Evolutionary conservation across 2,113 vertebrate genomes (phyloP), one percentile per base, ranked within the genome.

Genomic region (Paramisgurnus dabryanus): DNA sequence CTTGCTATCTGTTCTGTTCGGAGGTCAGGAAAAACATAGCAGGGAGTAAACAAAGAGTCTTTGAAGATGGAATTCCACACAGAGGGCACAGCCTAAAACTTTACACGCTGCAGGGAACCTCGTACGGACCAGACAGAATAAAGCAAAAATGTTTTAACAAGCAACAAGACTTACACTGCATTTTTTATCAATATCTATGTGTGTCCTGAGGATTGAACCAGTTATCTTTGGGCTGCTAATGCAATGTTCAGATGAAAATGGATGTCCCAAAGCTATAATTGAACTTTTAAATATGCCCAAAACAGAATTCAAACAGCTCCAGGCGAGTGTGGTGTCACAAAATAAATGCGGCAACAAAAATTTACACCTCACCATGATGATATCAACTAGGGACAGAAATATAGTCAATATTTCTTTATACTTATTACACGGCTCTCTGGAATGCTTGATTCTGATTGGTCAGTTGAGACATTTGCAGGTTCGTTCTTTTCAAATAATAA

Each of bases 1-100:
- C 63, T 57, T 64, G 58, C 69, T 78, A 72, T 85, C 73, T 79
- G 72, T 55, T 79, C 60, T 78, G 85, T 81, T 79, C 85, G 53
- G 75, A 83, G 90, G 87, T 91, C 87, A 76, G 85, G 80, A 84
- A 84, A 87, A 87, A 86, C 84, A 77, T 22, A 76, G 41, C 79
- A 78, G 49, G 65, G 53, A 55, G 34, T 65, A 69, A 87, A 93
- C 90, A 90, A 92, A 89, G 88, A 65, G 76, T 82, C 89, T 88
- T 90, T 90, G 84, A 92, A 86, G 53, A 83, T 78, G 58, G 66
- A 49, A 76, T 72, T 76, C 64, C 71, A 77, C 72, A 74, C 58
- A 74, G 74, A 70, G 45, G 34, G 34, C 77, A 77, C 63, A 73
- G 61, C 40, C 79, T 58, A 17, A 45, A 34, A 57, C 60, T 27